Base-by-base conservation (phyloP, 2,113 vertebrate species). In the Poeciliopsis retropinna region DNA sequence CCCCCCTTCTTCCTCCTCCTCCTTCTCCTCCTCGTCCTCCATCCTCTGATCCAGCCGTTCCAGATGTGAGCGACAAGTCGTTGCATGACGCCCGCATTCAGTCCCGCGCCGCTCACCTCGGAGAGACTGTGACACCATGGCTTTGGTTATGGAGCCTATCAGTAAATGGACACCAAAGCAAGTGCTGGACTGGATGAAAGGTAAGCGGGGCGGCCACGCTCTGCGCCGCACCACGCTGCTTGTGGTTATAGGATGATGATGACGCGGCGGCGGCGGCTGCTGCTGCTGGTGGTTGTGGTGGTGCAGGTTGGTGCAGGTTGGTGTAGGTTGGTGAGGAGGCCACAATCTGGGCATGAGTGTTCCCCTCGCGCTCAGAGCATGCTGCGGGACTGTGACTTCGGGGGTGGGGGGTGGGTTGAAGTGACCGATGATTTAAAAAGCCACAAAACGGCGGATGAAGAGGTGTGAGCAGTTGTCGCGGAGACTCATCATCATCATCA, bases 131-230 rank as follows among this genome's bases (percentile, higher is more conserved):
- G 93, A 94, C 94, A 94, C 93, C 93, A 97, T 97, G 96, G 96
- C 96, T 94, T 92, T 96, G 91, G 95, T 96, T 89, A 97, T 95
- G 94, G 95, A 97, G 94, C 95, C 96, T 93, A 96, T 96, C 95
- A 96, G 94, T 94, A 98, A 97, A 96, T 96, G 96, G 96, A 96
- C 94, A 88, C 94, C 94, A 92, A 96, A 97, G 94, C 95, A 97
- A 92, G 96, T 96, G 86, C 93, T 96, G 93, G 96, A 96, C 93
- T 97, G 95, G 95, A 96, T 95, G 96, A 96, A 97, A 96, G 96
- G 96, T 97, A 96, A 90, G 10, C 10, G 34, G 10, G 71, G 28
- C 64, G 44, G 73, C 31, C 31, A 61, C 54, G 44, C 64, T 28
- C 39, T 76, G 51, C 31, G 29, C 65, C 85, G 73, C 81, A 82